A percentile compares a stretch with the other conserved stretches of the same genome.
Evolutionary conservation across 2,888 invertebrate genomes (phyloP).

Genomic region (Apamea epomidion): DNA sequence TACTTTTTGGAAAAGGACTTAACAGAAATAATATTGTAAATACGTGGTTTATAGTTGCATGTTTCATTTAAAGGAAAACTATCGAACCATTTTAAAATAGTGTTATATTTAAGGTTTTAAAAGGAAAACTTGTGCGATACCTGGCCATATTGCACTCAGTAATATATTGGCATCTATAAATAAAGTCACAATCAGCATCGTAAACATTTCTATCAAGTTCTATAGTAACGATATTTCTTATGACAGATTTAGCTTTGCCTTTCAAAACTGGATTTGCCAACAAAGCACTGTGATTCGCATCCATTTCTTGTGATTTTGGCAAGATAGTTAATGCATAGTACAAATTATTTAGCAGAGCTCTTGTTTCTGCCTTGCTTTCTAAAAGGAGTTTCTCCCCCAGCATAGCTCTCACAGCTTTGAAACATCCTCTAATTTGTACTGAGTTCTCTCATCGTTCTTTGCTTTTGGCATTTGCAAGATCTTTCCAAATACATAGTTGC

Average conservation of each 20-base stretch:
- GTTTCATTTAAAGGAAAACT: neutral
- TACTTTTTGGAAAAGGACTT: neutral
- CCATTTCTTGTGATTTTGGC: neutral
- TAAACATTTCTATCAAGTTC: slow-evolving; percentile 45
- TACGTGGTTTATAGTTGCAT: neutral
- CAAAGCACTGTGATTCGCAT: slow-evolving; percentile 18
- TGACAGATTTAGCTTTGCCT: slow-evolving; percentile 43
- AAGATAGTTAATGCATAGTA: neutral
- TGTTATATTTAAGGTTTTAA: slow-evolving; percentile 15
- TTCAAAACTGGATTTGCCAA: slow-evolving; percentile 24
- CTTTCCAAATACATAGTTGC: neutral
- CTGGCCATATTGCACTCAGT: slow-evolving; percentile 20
- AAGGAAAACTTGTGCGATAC: slow-evolving; percentile 8
- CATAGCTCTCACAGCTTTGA: neutral
- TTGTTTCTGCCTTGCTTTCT: neutral
- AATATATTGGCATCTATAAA: slow-evolving; percentile 41
- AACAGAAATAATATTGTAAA: neutral
- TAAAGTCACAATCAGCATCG: slow-evolving; percentile 43
- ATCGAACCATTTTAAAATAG: neutral
- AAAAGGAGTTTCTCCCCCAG: neutral
- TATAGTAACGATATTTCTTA: slow-evolving; percentile 24
- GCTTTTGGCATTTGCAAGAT: neutral
- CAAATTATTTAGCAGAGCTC: neutral
- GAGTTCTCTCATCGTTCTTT: neutral
- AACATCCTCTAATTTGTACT: neutral